Percentiles rank a stretch among this genome's conserved stretches.
Evolutionary conservation across 2,888 invertebrate genomes (phyloP).

Genomic region (Platycnemis pennipes): DNA sequence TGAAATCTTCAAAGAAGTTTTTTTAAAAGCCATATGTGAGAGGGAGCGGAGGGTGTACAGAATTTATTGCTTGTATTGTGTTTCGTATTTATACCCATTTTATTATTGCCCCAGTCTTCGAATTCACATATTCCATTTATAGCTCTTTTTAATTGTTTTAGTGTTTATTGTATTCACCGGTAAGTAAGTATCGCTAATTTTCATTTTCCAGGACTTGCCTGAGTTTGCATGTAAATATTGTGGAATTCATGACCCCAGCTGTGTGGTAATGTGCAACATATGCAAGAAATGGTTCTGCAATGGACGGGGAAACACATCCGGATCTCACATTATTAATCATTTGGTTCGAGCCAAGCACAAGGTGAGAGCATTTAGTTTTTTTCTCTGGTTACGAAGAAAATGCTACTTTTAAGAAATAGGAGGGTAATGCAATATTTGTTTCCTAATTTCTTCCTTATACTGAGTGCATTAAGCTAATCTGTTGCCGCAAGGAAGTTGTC

Average conservation of each 20-base stretch:
- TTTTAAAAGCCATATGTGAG: no score
- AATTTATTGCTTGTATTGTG: no score
- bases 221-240: constrained; percentile 99
- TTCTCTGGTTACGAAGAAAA: no score
- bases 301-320: constrained; percentile 98
- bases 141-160: constrained; percentile 10
- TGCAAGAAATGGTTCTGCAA: constrained; percentile 99
- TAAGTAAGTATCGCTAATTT: constrained; percentile 42
- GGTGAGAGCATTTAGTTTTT: constrained; percentile 74
- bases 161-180: background rate
- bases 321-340: constrained; percentile 99
- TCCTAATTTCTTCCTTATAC: background rate
- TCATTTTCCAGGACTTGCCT: constrained; percentile 88
- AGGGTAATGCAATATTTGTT: background rate
- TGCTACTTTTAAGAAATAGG: no score
- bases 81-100: no score
- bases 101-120: no score
- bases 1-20: no score
- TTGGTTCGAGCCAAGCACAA: constrained; percentile 99
- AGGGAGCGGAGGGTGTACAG: no score
- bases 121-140: background rate
- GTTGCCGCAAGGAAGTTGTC: background rate
- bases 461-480: background rate
- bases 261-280: constrained; percentile 98
- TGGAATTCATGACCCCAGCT: constrained; percentile 98